Percentiles rank a stretch among this genome's conserved stretches.
These are phyloP conservation scores for Psilopogon haemacephalus DNA, from an alignment of 2,113 vertebrate species.

Conservation along the genomic window DNA sequence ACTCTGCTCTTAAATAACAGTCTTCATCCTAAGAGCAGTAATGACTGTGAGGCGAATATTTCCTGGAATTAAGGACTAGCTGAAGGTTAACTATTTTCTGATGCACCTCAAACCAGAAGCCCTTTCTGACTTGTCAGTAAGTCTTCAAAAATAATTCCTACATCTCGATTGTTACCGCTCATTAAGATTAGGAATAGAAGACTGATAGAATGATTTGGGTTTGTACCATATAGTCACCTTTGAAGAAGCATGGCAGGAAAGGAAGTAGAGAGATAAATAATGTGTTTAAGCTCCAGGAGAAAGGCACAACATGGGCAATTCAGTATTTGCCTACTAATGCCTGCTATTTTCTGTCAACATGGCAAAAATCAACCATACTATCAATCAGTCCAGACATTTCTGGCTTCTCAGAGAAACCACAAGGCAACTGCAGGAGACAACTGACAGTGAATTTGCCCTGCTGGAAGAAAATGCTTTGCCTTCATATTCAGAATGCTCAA, in stretches of 20 bases:
- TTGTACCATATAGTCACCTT: background rate
- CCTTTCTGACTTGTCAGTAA: background rate
- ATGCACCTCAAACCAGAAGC: background rate
- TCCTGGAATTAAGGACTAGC: slow-evolving; percentile 18
- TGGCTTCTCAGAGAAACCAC: background rate
- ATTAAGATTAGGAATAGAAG: background rate
- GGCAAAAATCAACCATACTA: background rate
- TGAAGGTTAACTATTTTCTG: slow-evolving; percentile 19
- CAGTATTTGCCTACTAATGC: background rate
- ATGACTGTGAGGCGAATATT: background rate
- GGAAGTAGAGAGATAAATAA: background rate
- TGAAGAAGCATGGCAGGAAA: background rate
- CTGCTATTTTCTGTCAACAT: background rate
- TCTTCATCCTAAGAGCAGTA: background rate
- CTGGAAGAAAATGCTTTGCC: background rate
- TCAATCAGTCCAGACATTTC: background rate
- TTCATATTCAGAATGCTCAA: background rate
- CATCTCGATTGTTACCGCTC: background rate
- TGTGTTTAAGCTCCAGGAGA: background rate
- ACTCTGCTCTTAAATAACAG: background rate
- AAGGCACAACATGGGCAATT: background rate
- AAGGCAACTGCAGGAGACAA: background rate
- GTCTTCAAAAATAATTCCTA: background rate
- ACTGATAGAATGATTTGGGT: background rate
- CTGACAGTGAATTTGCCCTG: background rate